Evolutionary conservation across 2,797 vertebrate genomes (phyloP).

Genomic region (Cryptoprocta ferox): DNA sequence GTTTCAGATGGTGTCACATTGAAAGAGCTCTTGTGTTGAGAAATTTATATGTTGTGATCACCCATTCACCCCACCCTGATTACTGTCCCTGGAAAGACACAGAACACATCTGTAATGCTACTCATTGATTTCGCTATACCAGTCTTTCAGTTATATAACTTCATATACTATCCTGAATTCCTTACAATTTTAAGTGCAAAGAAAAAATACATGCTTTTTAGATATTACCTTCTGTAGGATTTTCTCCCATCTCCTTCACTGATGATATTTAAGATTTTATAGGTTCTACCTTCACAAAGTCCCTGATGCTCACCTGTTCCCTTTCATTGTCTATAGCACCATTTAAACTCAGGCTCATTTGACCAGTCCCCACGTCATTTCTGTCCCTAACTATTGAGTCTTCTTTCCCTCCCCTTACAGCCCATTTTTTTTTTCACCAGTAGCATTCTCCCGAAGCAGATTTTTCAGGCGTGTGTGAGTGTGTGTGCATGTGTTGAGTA

Average conservation of each 20-base stretch:
- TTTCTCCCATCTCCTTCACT: neutral
- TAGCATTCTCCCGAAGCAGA: neutral
- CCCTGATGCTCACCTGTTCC: neutral
- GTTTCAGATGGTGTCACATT: neutral
- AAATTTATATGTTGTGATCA: neutral
- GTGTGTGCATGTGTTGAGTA: neutral
- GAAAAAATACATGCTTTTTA: neutral
- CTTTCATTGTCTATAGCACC: neutral
- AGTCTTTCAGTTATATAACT: neutral
- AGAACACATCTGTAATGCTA: neutral
- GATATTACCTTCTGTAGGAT: neutral
- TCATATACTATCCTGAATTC: neutral
- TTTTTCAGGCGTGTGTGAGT: neutral
- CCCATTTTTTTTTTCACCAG: neutral
- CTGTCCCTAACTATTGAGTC: neutral
- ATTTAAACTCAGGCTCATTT: neutral
- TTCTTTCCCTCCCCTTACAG: neutral
- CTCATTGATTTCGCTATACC: neutral
- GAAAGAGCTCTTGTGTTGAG: neutral
- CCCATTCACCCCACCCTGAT: neutral
- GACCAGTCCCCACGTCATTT: neutral
- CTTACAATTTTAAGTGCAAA: neutral
- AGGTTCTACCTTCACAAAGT: neutral
- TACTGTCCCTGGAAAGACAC: neutral
- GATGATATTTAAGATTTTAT: neutral